Conservation (phyloP, 2,113 vertebrate genomes). For the Saguinus midas region DNA sequence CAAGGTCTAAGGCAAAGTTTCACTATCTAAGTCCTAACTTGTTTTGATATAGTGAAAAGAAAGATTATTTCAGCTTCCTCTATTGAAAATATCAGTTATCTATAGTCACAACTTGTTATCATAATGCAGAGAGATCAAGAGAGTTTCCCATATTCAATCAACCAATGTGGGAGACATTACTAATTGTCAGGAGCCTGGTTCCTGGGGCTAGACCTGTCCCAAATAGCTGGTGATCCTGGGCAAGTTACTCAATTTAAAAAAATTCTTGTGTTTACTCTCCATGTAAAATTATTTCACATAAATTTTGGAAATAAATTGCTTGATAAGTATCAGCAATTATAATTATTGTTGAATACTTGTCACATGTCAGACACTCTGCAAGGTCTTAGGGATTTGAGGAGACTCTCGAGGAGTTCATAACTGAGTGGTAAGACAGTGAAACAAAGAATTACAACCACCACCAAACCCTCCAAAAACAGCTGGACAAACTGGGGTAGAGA, state of each 20-base stretch:
- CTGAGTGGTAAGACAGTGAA: neutral
- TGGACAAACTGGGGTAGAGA: neutral
- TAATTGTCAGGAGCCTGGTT: neutral
- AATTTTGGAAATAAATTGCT: neutral
- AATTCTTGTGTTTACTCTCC: neutral
- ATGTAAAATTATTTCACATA: neutral
- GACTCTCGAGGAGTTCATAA: neutral
- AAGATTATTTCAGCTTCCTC: neutral
- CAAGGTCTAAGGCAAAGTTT: neutral
- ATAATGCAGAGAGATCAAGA: neutral
- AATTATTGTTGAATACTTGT: neutral
- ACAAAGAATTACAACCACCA: neutral
- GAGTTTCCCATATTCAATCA: neutral
- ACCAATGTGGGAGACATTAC: neutral
- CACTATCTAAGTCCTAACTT: neutral
- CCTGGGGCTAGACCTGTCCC: neutral
- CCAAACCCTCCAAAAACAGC: neutral
- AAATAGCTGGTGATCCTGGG: neutral
- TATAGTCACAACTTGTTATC: neutral
- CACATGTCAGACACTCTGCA: neutral
- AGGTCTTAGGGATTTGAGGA: neutral
- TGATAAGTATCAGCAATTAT: neutral
- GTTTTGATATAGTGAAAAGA: neutral
- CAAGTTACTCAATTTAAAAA: neutral
- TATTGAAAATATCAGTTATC: neutral